Percentiles rank a stretch among this genome's conserved stretches.
Evolutionary conservation across 2,888 invertebrate genomes (phyloP).

Genomic region (Spilosoma lubricipeda): DNA sequence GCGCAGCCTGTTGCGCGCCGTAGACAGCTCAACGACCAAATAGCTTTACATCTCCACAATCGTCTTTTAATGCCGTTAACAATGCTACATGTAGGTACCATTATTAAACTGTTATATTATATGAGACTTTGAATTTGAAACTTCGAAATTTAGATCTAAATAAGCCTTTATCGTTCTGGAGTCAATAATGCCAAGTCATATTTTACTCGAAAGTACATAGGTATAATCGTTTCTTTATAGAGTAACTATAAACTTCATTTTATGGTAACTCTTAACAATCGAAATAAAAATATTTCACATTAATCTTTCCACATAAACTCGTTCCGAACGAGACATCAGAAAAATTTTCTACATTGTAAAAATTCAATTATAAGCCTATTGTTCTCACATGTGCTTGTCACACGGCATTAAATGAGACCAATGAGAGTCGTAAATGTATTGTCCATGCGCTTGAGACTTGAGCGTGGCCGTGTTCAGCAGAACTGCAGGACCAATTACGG

Average conservation of each 20-base stretch:
- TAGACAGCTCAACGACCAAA: constrained; percentile 41
- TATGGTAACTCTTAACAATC: constrained; percentile 2
- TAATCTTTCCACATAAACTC: constrained; percentile 24
- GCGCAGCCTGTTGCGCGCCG: constrained; percentile 36
- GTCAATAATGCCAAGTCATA: background rate
- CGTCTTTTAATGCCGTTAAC: constrained; percentile 37
- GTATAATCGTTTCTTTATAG: background rate
- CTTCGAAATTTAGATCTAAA: background rate
- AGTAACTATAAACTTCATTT: background rate
- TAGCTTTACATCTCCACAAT: constrained; percentile 36
- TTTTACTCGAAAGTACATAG: background rate
- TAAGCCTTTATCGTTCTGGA: background rate
- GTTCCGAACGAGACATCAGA: constrained; percentile 25
- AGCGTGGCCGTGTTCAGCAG: constrained; percentile 72
- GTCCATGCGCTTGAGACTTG: constrained; percentile 63
- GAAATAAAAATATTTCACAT: constrained; percentile 10
- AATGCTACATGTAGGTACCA: constrained; percentile 9
- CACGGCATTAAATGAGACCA: constrained; percentile 83
- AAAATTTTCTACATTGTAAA: constrained; percentile 71
- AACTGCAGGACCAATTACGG: constrained; percentile 84
- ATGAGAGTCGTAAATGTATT: constrained; percentile 82
- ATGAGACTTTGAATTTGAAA: background rate
- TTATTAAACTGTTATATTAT: constrained; percentile 11
- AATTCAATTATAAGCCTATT: constrained; percentile 81
- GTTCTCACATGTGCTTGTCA: constrained; percentile 77